These are phyloP conservation scores for Mesoclemmys tuberculata DNA, from an alignment of 2,113 vertebrate genomes.

Conservation along the genomic window DNA sequence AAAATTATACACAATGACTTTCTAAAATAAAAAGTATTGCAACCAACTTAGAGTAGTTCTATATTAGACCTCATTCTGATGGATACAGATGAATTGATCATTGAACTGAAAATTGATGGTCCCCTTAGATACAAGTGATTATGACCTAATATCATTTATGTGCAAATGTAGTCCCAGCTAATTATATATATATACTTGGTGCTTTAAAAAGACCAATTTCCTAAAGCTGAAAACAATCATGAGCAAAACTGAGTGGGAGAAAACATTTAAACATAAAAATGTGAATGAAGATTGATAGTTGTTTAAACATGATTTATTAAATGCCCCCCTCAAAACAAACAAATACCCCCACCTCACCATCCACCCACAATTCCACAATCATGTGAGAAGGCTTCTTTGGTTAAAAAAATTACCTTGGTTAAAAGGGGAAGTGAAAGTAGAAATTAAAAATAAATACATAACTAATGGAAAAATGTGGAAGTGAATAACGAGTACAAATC, in stretches of 20 bases:
- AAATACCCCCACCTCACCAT: neutral
- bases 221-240: neutral
- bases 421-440: neutral
- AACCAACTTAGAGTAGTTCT: neutral
- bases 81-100: neutral
- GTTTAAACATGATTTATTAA: neutral
- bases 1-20: neutral
- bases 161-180: neutral
- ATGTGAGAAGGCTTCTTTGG: neutral
- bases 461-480: neutral
- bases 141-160: neutral
- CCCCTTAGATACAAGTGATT: accelerated
- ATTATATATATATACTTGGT: neutral
- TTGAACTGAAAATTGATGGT: neutral
- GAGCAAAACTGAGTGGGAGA: neutral
- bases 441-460: neutral
- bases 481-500: neutral
- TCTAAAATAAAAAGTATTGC: neutral
- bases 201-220: neutral
- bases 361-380: neutral
- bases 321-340: neutral
- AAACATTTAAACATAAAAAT: neutral
- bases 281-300: neutral
- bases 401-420: neutral
- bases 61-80: neutral